Base-by-base conservation (phyloP, 1,140 invertebrate species). In the Sesamia nonagrioides region DNA sequence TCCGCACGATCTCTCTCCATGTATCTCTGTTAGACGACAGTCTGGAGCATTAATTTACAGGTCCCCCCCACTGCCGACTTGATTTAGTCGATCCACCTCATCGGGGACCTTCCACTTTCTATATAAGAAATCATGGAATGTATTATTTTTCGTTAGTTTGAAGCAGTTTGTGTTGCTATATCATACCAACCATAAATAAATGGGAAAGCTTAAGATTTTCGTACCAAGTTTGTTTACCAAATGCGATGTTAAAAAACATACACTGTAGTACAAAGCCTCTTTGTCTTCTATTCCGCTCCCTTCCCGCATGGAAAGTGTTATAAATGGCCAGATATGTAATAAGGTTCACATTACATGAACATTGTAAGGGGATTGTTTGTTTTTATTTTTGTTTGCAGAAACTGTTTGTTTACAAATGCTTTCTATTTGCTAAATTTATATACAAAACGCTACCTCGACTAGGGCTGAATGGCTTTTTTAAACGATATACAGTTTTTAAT, bases 351-450 rank as follows among this genome's bases (percentile, higher is more conserved):
- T 56, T 72, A 56, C 50, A 72, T 17, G 37, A 11, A 45, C 18
- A 45, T 66, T 61, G 33, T 61, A 37, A 71, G 21, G 48, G 13
- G 33, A 33, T 27, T 13, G 35, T 72, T 72, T 72, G n/a, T 72
- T 42, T 56, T 69, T 72, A 37, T 58, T 56, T 58, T 40, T 54
- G 35, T 56, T 54, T 56, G 56, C 15, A 37, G n/a, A 2, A 40
- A 63, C n/a, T 63, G 35, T 63, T 63, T 63, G 60, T 63, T 17
- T 42, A 63, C 60, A 66, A 66, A 66, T 66, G 61, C 13, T 18
- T 13, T 17, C 37, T 42, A 21, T 63, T 40, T 40, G 21, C 18
- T 68, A 48, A 54, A 15, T 56, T 40, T 40, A 40, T 2, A 18
- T 17, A 54, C 50, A 9, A n/a, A 58, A 40, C 69, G 15, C 69